These are phyloP conservation scores for Aleiodes alternator DNA, from an alignment of 2,888 invertebrate genomes.

Conservation along the genomic window DNA sequence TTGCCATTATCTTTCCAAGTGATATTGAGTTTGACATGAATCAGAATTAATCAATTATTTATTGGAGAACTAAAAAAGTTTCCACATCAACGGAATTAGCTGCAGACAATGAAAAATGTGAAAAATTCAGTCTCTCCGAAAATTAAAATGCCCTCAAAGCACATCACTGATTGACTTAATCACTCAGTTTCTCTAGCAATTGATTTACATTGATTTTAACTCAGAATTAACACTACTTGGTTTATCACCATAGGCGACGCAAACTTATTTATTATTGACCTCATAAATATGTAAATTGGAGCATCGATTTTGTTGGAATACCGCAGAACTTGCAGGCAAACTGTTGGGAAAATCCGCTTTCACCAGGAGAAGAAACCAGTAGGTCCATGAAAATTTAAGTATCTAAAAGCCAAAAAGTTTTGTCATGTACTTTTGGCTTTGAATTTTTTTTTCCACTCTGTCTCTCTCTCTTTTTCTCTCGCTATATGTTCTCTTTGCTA, in stretches of 20 bases:
- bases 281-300: slow-evolving; percentile 43
- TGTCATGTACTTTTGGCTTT: slow-evolving; percentile 32
- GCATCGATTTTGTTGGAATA: slow-evolving; percentile 36
- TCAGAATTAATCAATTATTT: too few species aligned
- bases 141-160: too few species aligned
- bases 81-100: too few species aligned
- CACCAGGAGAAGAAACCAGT: slow-evolving; percentile 35
- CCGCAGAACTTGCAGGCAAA: slow-evolving; percentile 8
- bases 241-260: slow-evolving; percentile 5
- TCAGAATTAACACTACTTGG: neutral
- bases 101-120: too few species aligned
- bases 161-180: too few species aligned
- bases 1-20: too few species aligned
- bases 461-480: neutral
- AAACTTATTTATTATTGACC: slow-evolving; percentile 61
- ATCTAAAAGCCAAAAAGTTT: slow-evolving; percentile 50
- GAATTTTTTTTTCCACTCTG: slow-evolving; percentile 7
- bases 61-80: too few species aligned
- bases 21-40: too few species aligned
- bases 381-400: slow-evolving; percentile 56
- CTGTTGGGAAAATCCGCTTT: slow-evolving; percentile 49
- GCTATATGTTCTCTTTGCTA: neutral
- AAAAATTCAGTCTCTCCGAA: too few species aligned
- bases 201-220: neutral
- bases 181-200: neutral